Conservation (phyloP, 2,113 vertebrate genomes). For the Piaya cayana region DNA sequence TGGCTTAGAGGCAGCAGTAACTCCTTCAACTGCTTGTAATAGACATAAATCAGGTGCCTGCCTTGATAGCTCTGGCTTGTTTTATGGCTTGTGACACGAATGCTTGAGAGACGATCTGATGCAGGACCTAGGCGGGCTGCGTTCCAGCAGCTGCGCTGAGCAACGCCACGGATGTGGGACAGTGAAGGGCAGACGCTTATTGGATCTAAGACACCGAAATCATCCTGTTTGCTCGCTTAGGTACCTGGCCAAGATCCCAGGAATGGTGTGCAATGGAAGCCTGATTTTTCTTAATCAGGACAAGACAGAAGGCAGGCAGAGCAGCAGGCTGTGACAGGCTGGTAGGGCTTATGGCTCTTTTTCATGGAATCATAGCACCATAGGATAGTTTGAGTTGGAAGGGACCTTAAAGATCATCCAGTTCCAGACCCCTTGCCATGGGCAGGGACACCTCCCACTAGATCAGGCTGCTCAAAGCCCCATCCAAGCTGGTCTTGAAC, state of each 20-base stretch:
- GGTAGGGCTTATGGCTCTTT: too few relatives aligned
- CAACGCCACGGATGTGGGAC: rapidly evolving
- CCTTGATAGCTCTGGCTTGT: background rate
- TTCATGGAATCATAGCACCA: too few relatives aligned
- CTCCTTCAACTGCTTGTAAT: background rate
- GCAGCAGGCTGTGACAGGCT: background rate
- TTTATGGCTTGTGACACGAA: background rate
- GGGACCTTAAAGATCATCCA: too few relatives aligned
- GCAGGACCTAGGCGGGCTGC: background rate
- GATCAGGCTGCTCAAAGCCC: too few relatives aligned
- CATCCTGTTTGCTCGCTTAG: too few relatives aligned
- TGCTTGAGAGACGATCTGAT: background rate
- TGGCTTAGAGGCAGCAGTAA: background rate
- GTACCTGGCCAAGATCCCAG: too few relatives aligned
- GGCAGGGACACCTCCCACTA: too few relatives aligned
- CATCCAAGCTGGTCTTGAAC: too few relatives aligned
- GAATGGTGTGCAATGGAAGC: rapidly evolving
- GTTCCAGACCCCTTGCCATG: too few relatives aligned
- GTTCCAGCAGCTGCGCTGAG: background rate
- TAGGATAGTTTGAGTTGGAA: too few relatives aligned
- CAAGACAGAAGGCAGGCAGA: background rate
- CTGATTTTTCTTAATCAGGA: background rate
- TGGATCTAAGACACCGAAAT: background rate
- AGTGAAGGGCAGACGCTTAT: background rate
- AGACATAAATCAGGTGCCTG: background rate